A percentile compares a stretch with the other conserved stretches of the same genome.
Conservation (phyloP, 2,888 invertebrate genomes). For the Arctia plantaginis region DNA sequence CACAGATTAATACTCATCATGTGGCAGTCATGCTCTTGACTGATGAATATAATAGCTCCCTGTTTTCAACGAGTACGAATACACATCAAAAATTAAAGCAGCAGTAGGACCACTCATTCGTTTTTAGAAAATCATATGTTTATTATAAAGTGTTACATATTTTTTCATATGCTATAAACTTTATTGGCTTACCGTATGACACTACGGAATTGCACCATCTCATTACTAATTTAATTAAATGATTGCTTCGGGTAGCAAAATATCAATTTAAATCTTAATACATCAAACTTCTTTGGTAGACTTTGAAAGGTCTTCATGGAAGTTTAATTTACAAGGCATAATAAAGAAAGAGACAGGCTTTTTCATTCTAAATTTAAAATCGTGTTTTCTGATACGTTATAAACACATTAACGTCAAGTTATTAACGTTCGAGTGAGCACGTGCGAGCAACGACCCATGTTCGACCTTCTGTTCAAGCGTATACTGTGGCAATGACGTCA, state of each 20-base stretch:
- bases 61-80: not conserved
- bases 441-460: constrained; percentile 52
- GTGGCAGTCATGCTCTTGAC: not conserved
- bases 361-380: not conserved
- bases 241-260: not conserved
- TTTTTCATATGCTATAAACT: too few species aligned
- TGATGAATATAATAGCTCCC: not conserved
- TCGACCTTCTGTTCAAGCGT: constrained; percentile 55
- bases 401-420: constrained; percentile 32
- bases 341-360: not conserved
- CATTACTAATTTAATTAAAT: not conserved
- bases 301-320: not conserved
- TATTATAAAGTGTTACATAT: not conserved
- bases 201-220: not conserved
- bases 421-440: constrained; percentile 42
- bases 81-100: not conserved
- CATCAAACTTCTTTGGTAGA: not conserved
- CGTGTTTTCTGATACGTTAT: not conserved
- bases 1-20: not conserved
- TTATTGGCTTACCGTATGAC: too few species aligned
- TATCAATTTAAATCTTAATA: not conserved
- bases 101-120: not conserved
- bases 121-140: not conserved
- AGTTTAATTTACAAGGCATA: not conserved
- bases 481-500: constrained; percentile 70